Conservation (phyloP, 2,888 invertebrate genomes). For the Mesorhabditis belari region DNA sequence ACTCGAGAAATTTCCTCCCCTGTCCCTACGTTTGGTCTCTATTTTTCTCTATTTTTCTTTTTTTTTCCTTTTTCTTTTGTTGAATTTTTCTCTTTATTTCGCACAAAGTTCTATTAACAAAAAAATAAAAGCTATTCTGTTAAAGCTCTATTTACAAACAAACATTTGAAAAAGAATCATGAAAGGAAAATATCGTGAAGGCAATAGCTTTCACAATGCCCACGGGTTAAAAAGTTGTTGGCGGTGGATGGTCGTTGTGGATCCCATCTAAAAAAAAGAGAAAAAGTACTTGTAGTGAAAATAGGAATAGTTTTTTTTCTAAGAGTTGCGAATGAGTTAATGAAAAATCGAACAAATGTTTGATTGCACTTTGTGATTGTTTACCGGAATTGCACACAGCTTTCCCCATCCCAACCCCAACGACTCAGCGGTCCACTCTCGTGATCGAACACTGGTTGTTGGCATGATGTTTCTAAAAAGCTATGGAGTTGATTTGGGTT, state of each 20-base stretch:
- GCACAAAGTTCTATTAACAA: neutral
- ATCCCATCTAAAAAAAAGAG: slow-evolving; percentile 34
- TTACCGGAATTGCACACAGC: slow-evolving; percentile 21
- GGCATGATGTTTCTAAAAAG: slow-evolving; percentile 30
- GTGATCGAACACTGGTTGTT: slow-evolving; percentile 28
- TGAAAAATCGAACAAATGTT: too few relatives aligned
- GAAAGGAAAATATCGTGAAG: slow-evolving; percentile 4
- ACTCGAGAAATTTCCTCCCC: neutral
- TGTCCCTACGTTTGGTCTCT: neutral
- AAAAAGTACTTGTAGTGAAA: neutral
- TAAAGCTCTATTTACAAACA: too few relatives aligned
- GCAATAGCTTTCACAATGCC: slow-evolving; percentile 42
- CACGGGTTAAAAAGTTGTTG: slow-evolving; percentile 35
- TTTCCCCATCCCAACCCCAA: slow-evolving; percentile 39
- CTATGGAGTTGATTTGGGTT: neutral
- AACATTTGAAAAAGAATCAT: too few relatives aligned
- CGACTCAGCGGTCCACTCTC: slow-evolving; percentile 30
- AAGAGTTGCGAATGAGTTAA: too few relatives aligned
- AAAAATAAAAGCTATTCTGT: slow-evolving; percentile 1
- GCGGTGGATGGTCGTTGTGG: slow-evolving; percentile 33
- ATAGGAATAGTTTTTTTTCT: too few relatives aligned
- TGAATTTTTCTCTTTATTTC: neutral
- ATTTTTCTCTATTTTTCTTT: neutral
- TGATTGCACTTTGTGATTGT: too few relatives aligned
- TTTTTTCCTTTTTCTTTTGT: neutral